phyloP scores from a whole-genome alignment of 2,113 vertebrate genomes.

The Morone chrysops region DNA sequence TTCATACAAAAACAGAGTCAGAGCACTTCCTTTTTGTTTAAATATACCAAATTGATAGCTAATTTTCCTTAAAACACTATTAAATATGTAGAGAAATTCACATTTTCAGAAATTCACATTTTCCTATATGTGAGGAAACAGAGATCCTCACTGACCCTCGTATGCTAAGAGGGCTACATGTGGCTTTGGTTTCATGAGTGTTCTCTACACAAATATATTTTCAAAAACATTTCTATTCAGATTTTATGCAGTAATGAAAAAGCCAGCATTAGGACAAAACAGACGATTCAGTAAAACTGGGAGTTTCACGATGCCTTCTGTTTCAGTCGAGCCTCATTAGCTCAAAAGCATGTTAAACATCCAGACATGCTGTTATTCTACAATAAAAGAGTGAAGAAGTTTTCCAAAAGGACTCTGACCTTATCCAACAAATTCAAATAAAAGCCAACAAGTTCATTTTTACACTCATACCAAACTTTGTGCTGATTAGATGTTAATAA shows the following conservation, averaged over 20 bases:
- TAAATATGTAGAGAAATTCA: neutral
- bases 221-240: neutral
- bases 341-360: slow-evolving; percentile 61
- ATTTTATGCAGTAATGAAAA: slow-evolving; percentile 36
- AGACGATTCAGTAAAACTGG: slow-evolving; percentile 34
- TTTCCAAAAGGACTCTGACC: slow-evolving; percentile 31
- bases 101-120: neutral
- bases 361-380: slow-evolving; percentile 29
- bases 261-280: slow-evolving; percentile 7
- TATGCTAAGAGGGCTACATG: neutral
- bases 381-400: slow-evolving; percentile 9
- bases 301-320: slow-evolving; percentile 25
- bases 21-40: too few relatives aligned
- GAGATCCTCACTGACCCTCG: neutral
- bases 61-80: neutral
- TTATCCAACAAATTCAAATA: slow-evolving; percentile 34
- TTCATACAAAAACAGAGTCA: too few relatives aligned
- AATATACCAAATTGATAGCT: neutral
- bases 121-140: neutral
- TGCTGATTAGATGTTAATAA: slow-evolving; percentile 33
- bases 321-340: slow-evolving; percentile 48
- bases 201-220: slow-evolving; percentile 17
- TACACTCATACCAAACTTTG: slow-evolving; percentile 5
- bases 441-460: slow-evolving; percentile 24
- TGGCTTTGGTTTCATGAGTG: slow-evolving; percentile 12